Conservation (phyloP, 2,888 invertebrate genomes). For the Acholoe squamosa region DNA sequence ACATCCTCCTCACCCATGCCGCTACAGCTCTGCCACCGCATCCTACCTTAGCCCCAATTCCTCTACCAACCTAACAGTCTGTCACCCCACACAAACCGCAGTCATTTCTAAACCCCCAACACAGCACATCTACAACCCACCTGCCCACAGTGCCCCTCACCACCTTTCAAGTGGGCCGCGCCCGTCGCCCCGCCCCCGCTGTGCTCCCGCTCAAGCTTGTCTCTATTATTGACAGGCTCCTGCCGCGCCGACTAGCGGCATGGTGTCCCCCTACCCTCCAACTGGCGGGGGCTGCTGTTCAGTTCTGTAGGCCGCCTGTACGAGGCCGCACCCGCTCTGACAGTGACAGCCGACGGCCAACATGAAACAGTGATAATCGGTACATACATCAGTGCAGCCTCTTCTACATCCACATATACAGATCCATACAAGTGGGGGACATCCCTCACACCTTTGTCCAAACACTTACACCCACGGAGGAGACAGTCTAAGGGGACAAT, state of each 20-base stretch:
- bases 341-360: constrained; percentile 16
- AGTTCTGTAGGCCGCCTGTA: constrained; percentile 13
- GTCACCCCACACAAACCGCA: neutral
- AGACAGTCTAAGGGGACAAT: no score
- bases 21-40: neutral
- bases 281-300: neutral
- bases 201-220: neutral
- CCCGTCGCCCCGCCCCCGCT: neutral
- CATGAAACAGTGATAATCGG: constrained; percentile 60
- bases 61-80: neutral
- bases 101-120: neutral
- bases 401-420: neutral
- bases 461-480: no score
- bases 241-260: neutral
- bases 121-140: constrained; percentile 8
- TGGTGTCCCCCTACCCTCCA: neutral
- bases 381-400: neutral
- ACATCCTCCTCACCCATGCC: neutral
- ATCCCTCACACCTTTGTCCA: no score
- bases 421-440: neutral
- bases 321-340: neutral
- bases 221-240: constrained; percentile 42
- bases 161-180: neutral
- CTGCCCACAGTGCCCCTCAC: neutral
- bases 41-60: neutral